These are phyloP conservation scores for Brachylomia viminalis DNA, from an alignment of 2,888 invertebrate genomes.

Conservation along the genomic window DNA sequence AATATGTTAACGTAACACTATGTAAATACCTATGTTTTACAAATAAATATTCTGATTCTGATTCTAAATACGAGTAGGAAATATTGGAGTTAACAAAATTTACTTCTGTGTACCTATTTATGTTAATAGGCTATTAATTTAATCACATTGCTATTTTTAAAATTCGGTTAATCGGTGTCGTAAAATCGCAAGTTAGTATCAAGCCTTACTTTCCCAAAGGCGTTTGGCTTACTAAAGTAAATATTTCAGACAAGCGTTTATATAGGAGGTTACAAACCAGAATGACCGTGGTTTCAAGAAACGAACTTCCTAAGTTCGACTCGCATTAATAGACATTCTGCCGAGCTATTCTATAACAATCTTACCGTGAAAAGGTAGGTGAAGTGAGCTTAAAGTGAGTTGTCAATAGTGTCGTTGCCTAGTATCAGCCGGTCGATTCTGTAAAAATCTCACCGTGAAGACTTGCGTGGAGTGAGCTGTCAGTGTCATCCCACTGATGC, in stretches of 20 bases:
- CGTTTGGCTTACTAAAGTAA: constrained; percentile 5
- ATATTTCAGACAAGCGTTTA: constrained; percentile 18
- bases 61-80: background rate
- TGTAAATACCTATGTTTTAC: too few relatives aligned
- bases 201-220: constrained; percentile 12
- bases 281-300: background rate
- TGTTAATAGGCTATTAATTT: background rate
- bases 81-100: background rate
- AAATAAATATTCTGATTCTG: too few relatives aligned
- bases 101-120: background rate
- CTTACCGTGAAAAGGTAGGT: too few relatives aligned
- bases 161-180: background rate
- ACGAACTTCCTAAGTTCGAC: background rate
- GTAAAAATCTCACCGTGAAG: too few relatives aligned
- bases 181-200: constrained; percentile 2
- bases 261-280: constrained; percentile 25
- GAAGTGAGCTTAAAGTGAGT: too few relatives aligned
- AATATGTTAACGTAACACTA: too few relatives aligned
- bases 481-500: too few relatives aligned
- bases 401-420: too few relatives aligned
- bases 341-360: too few relatives aligned
- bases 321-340: background rate
- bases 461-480: too few relatives aligned
- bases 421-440: too few relatives aligned
- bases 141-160: background rate